Percentiles rank a stretch among this genome's conserved stretches.
Evolutionary conservation across 2,888 invertebrate genomes (phyloP).

Genomic region (Eristalinus aeneus): DNA sequence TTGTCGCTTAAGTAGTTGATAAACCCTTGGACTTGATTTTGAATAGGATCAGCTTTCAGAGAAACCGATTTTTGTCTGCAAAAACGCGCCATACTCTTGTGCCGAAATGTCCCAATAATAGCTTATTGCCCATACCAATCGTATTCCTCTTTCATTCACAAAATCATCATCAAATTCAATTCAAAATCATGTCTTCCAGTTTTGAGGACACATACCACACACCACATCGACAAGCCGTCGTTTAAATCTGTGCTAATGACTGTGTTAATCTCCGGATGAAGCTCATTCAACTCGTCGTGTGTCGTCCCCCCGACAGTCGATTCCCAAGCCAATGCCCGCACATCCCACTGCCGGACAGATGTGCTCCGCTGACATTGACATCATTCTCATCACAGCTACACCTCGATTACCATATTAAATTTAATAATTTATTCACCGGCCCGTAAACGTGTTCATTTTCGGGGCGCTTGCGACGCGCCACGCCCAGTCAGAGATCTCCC

Average conservation of each 20-base stretch:
- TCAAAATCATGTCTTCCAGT: conserved; percentile 63
- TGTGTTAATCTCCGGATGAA: too few species aligned
- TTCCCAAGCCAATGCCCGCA: neutral
- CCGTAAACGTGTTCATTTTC: neutral
- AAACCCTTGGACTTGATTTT: too few species aligned
- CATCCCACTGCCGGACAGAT: neutral
- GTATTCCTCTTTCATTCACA: neutral
- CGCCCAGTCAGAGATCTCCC: neutral
- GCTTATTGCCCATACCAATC: neutral
- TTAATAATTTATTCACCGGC: conserved; percentile 46
- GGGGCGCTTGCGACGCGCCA: neutral
- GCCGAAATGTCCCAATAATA: too few species aligned
- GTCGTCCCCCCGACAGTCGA: neutral
- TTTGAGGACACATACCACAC: neutral
- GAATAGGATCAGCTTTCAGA: too few species aligned
- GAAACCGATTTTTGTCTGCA: too few species aligned
- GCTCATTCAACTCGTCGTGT: neutral
- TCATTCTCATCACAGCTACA: conserved; percentile 6
- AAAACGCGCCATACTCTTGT: too few species aligned
- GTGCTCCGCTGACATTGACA: conserved; percentile 44
- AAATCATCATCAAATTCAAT: neutral
- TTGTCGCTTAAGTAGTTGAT: too few species aligned
- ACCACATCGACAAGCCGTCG: neutral
- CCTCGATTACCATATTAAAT: conserved; percentile 40
- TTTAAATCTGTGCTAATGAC: too few species aligned